phyloP scores from a whole-genome alignment of 1,140 invertebrate species.

The Gonioctena quinquepunctata region DNA sequence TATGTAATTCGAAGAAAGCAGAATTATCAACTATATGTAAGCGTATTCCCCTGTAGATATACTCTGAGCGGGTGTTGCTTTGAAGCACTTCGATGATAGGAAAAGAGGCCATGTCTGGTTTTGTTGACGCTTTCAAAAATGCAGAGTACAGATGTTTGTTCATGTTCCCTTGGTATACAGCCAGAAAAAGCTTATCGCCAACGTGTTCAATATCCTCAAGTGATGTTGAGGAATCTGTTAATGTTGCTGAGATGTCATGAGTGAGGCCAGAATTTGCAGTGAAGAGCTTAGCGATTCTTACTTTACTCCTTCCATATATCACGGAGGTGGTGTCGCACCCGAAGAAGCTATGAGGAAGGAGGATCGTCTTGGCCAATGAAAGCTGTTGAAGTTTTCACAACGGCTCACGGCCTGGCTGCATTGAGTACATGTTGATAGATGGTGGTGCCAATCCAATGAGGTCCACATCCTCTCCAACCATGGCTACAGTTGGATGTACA shows the following conservation, averaged over 20 bases:
- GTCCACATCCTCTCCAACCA: not conserved
- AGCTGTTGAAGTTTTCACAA: not conserved
- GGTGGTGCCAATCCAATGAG: not conserved
- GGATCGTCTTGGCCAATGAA: not conserved
- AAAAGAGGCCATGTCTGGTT: too few relatives aligned
- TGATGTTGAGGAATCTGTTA: not conserved
- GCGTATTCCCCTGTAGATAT: too few relatives aligned
- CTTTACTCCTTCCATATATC: not conserved
- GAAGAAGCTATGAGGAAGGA: not conserved
- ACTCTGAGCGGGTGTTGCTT: too few relatives aligned
- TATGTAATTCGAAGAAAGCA: too few relatives aligned
- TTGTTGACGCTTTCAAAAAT: too few relatives aligned
- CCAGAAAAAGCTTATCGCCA: not conserved
- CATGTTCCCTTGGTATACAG: not conserved
- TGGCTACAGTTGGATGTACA: not conserved
- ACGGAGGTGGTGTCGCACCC: not conserved
- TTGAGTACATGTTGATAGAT: not conserved
- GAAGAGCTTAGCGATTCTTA: not conserved
- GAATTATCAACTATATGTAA: too few relatives aligned
- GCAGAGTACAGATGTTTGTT: too few relatives aligned
- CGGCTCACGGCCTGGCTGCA: not conserved
- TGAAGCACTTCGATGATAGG: too few relatives aligned
- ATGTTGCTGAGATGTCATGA: not conserved
- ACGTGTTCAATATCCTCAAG: not conserved
- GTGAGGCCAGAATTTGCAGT: not conserved